Base-by-base conservation (phyloP, 2,113 vertebrate genomes). In the Menidia beryllina region DNA sequence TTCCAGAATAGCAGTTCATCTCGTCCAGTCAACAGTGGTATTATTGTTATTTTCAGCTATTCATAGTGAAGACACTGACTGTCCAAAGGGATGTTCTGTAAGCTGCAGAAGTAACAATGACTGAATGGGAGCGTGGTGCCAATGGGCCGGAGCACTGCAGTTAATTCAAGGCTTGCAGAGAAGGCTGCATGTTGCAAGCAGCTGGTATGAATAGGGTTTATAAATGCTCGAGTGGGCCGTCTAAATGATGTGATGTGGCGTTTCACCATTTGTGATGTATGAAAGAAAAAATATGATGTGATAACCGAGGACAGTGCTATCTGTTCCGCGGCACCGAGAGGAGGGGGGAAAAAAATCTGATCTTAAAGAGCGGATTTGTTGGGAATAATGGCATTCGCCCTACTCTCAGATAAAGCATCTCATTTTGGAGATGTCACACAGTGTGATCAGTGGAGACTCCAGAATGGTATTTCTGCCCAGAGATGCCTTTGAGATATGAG, bases 191-290 rank as follows among this genome's bases (percentile, higher is more conserved):
- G 66, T 60, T 38, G 53, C 62, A 54, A 84, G 71, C 75, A 80
- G 77, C 69, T 47, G 63, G 63, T 79, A 81, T 73, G 76, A 85
- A 86, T 79, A 71, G 74, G n/a, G 58, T 84, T 85, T 77, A 65
- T 75, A 84, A 83, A 86, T 77, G 84, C 81, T 83, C 62, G 81
- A 89, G 75, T 77, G 38, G 60, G 70, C 70, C 84, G 84, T 85
- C 82, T 77, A 73, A 75, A 76, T 82, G 62, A 90, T 88, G 38
- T 41, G 63, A 84, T 84, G 79, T 77, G 72, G 58, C 81, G 79
- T 84, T 86, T 79, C 79, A 85, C 80, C 39, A 63, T 81, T 88
- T 69, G 61, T 79, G 84, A 88, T 87, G 68, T 86, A 64, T 67
- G 20, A 66, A 65, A 47, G 63, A 45, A 62, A 60, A 78, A 76